These are phyloP conservation scores for Peromyscus californicus DNA, from an alignment of 2,113 vertebrate species.

Conservation along the genomic window DNA sequence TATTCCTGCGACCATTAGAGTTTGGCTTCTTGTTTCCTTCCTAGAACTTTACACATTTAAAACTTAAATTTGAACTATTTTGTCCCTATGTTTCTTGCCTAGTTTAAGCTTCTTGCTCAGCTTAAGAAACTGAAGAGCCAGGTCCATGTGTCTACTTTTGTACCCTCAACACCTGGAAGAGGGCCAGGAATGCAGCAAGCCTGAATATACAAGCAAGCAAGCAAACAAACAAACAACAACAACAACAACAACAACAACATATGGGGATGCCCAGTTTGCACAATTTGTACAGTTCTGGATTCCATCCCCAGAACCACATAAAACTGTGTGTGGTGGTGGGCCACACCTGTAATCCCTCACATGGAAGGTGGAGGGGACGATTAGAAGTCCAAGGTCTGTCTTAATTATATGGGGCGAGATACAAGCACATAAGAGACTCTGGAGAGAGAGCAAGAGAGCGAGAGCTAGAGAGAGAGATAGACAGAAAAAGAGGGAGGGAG, in stretches of 20 bases:
- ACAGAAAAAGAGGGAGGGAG: too few species aligned
- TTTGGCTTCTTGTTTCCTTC: neutral
- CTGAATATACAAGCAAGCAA: too few species aligned
- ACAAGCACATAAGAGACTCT: neutral
- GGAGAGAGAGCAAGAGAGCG: too few species aligned
- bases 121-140: neutral
- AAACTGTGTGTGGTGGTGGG: neutral
- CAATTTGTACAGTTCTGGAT: neutral
- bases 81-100: too few species aligned
- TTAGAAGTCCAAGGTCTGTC: neutral
- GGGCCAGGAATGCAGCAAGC: neutral
- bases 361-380: neutral
- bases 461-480: neutral
- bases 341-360: neutral
- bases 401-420: neutral
- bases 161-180: neutral
- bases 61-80: neutral
- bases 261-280: neutral
- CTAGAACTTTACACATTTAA: neutral
- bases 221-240: too few species aligned
- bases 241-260: neutral
- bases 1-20: fast-evolving
- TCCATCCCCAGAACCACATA: neutral
- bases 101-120: neutral
- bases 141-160: neutral